Base-by-base conservation (phyloP, 2,797 vertebrate species). In the Argya squamiceps region DNA sequence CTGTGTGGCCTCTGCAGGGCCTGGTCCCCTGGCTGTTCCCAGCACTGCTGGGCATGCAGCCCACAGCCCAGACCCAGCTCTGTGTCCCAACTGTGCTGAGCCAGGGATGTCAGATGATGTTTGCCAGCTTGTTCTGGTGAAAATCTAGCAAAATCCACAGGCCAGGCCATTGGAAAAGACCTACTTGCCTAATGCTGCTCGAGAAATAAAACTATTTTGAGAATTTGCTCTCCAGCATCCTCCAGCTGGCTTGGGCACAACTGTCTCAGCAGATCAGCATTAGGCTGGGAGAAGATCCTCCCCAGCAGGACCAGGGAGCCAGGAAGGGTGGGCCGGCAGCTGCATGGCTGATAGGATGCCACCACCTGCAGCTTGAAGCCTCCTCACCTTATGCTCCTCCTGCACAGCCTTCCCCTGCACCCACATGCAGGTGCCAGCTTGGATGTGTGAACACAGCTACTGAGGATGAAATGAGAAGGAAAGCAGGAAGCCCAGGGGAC, bases 191-290 rank as follows among this genome's bases (percentile, higher is more conserved):
- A 58, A 21, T 0, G 1, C 36, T 44, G 27, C 13, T 76, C 47
- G n/a, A 70, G 56, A 44, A 74, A 91, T 26, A 27, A 70, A 77
- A 52, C 3, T 10, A 13, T 60, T 39, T 6, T 9, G 55, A 79
- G 47, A 47, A 22, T 41, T 46, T 20, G 1, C 49, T 84, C 29
- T 68, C 58, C 84, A 87, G 62, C 50, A 69, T 49, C 53, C 58
- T 93, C 84, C 75, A 84, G 59, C 71, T 91, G 82, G 75, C 67
- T 88, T 36, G 29, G 88, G 27, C 8, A 6, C 82, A 76, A 12
- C 75, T 92, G 81, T 82, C 92, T 95, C 50, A 58, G 22, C 95
- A 69, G 29, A 89, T 96, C 84, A 89, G 78, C 20, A 10, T 80
- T 74, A 49, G 78, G 9, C 27, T 85, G 63, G 82, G 71, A 76